Conservation (phyloP, 1,140 invertebrate species). For the Leptopilina boulardi region DNA sequence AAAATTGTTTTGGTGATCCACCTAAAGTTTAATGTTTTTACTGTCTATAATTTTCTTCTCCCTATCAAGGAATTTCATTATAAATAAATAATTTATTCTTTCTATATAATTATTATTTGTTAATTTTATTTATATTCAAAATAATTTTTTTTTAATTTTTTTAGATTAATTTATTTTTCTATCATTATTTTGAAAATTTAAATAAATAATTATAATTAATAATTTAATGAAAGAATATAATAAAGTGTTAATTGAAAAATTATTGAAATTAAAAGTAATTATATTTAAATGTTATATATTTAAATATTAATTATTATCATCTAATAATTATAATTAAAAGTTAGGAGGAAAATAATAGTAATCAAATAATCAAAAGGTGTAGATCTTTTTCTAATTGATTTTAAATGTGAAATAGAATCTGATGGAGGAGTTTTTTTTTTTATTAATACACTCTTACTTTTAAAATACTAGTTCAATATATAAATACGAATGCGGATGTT, state of each 20-base stretch:
- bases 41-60: background rate
- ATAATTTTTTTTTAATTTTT: no score
- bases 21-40: background rate
- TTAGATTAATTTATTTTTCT: no score
- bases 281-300: no score
- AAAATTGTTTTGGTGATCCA: background rate
- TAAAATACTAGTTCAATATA: slow-evolving; percentile 2
- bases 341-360: background rate
- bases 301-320: no score
- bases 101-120: no score
- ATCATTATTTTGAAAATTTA: no score
- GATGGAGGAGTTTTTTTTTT: background rate
- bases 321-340: background rate
- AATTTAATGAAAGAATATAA: no score
- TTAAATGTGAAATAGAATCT: background rate
- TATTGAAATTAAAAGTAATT: no score
- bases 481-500: slow-evolving; percentile 32
- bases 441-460: slow-evolving; percentile 2
- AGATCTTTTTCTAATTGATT: background rate
- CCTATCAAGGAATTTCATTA: background rate
- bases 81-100: background rate
- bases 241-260: no score
- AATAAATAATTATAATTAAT: no score
- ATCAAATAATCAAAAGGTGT: background rate
- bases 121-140: no score